Base-by-base conservation (phyloP, 2,888 invertebrate species). In the Polydrusus pterygomalis region DNA sequence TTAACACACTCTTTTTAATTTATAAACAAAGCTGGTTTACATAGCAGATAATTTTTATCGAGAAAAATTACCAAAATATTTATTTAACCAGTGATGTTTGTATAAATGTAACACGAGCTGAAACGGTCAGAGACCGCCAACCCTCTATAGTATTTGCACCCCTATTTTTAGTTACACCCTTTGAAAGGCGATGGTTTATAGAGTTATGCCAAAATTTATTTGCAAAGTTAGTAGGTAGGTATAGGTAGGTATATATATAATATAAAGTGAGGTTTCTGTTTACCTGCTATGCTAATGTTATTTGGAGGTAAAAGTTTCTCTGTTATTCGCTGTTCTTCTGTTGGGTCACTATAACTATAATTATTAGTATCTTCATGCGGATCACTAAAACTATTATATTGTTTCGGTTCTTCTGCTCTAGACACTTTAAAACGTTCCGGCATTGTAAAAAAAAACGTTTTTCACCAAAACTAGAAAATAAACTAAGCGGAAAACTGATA, bases 381-480 rank as follows among this genome's bases (percentile, higher is more conserved):
- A 85, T 90, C 91, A 86, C 89, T 90, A 79, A 87, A 91, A 63
- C 88, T 87, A 80, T 84, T 82, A 68, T 83, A 83, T 77, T 89
- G 89, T 76, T 89, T 87, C 45, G 89, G 89, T 81, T 91, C 91
- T 80, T 91, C 90, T 43, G 89, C 89, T 84, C 90, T 90, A 76
- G 91, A 90, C 86, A 91, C 90, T 85, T 90, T 91, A 84, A 91
- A 91, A 54, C 80, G 74, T 85, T 91, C 91, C 77, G 91, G 89
- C 91, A 91, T 91, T 47, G 69, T 74, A 34, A 69, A 56, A 63
- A 65, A 43, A 17, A 38, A 7, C 3, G 2, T 43, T 47, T 17
- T 47, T 17, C 58, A 60, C 38, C 6, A 40, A 56, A n/a, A 13
- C 38, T 17, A 15, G 18, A 56, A 69, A 56, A 25, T 9, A 63